phyloP scores from a whole-genome alignment of 2,797 vertebrate species.

The Acanthopagrus latus region DNA sequence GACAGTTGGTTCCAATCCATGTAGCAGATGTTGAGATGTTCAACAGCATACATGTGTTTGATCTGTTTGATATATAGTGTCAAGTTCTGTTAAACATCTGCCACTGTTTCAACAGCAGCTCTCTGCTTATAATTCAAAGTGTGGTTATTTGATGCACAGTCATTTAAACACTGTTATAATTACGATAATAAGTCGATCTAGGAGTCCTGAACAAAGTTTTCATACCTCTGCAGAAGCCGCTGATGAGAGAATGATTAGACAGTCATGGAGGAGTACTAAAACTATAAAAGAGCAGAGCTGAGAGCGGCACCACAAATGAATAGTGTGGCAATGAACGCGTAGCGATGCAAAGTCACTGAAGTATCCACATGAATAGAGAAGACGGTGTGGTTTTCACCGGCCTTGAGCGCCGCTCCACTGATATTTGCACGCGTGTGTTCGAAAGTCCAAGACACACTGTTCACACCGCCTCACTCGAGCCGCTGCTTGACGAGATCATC shows the following conservation, averaged over 20 bases:
- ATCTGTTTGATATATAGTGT: too few relatives aligned
- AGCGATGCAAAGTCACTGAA: constrained; percentile 1
- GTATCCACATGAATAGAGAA: constrained; percentile 13
- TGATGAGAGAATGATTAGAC: not conserved
- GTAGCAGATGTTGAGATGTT: too few relatives aligned
- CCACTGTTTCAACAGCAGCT: not conserved
- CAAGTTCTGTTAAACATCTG: not conserved
- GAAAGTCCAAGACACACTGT: constrained; percentile 18
- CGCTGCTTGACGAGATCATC: not conserved
- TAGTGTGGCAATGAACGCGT: constrained; percentile 4
- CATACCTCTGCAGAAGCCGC: not conserved
- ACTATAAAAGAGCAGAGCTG: constrained; percentile 14
- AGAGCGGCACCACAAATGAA: constrained; percentile 18
- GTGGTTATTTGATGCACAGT: not conserved
- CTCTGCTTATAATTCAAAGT: not conserved
- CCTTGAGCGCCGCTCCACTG: constrained; percentile 40
- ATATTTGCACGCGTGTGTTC: constrained; percentile 3
- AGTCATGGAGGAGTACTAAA: not conserved
- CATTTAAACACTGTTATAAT: not conserved
- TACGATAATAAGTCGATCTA: not conserved
- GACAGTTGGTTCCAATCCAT: too few relatives aligned
- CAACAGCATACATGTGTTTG: too few relatives aligned
- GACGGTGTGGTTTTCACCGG: constrained; percentile 3
- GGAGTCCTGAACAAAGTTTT: not conserved
- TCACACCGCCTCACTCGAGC: constrained; percentile 11